Evolutionary conservation across 1,140 invertebrate genomes (phyloP), one percentile per base, ranked within the genome.

Genomic region (Leptinotarsa lineolata): DNA sequence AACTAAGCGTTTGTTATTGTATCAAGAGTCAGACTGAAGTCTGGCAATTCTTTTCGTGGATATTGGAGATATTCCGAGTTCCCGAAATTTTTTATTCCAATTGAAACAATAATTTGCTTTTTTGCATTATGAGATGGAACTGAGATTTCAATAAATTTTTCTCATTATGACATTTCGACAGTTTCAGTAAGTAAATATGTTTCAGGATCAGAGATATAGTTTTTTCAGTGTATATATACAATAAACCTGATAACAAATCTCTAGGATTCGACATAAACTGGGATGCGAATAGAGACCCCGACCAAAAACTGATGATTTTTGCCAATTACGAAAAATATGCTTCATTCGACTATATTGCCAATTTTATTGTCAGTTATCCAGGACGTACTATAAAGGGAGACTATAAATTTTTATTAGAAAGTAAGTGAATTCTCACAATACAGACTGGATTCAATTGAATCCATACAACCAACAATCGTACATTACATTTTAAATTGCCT

Each of bases 201-300:
- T 82, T 16, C 80, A 92, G 92, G 80, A 85, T 91, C 73, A 86
- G 92, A 61, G 93, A 94, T 81, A 85, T 95, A n/a, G 89, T 91
- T 74, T 79, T 94, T 18, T 87, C 88, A 1, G 83, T 90, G 66
- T 88, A 87, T 39, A 87, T 88, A 1, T 84, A 89, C 6, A 88
- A 89, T 72, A 87, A 88, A 22, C 81, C 85, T 0, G 80, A 84
- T 20, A 87, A 87, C 18, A 92, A 92, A 78, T 89, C 90, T 68
- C 84, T 90, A 4, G 90, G 89, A 1, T 82, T 92, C 0, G 91
- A 92, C 72, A 79, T 95, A 0, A 93, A 93, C 77, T 95, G 93
- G 93, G 92, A 95, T 79, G 92, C 92, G 0, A 94, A 93, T 83
- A 86, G 93, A 12, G 92, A 95, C 86, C 92, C 92, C 0, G 88